A percentile compares a stretch with the other conserved stretches of the same genome.
Evolutionary conservation across 2,888 invertebrate species (phyloP).

Genomic region (Phalera bucephala): DNA sequence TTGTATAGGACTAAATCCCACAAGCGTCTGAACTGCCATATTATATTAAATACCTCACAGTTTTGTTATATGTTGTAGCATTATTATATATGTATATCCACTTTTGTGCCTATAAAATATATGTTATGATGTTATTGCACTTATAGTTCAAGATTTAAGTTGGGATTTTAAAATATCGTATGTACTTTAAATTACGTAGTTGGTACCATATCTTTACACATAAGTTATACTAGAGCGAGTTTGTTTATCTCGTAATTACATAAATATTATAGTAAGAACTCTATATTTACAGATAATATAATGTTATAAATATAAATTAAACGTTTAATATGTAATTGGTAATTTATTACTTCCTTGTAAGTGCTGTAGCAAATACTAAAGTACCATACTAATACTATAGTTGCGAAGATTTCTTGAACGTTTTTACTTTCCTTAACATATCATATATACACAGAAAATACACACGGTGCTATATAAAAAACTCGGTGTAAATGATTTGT

Average conservation of each 20-base stretch:
- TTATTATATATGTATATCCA: conserved; percentile 57
- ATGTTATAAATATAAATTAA: conserved; percentile 82
- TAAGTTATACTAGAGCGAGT: conserved; percentile 72
- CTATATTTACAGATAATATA: conserved; percentile 83
- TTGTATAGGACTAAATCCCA: no score
- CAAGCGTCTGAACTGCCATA: conserved; percentile 19
- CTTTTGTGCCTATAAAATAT: conserved; percentile 73
- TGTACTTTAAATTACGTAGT: conserved; percentile 62
- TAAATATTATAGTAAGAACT: conserved; percentile 74
- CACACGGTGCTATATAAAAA: no score
- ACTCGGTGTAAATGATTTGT: no score
- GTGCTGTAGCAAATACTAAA: no score
- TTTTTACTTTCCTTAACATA: no score
- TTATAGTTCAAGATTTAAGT: conserved; percentile 63
- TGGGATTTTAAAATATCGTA: conserved; percentile 64
- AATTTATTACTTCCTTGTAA: conserved; percentile 6
- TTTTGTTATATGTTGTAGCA: conserved; percentile 64
- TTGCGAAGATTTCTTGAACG: no score
- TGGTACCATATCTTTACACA: conserved; percentile 61
- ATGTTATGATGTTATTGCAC: conserved; percentile 70
- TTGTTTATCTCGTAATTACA: conserved; percentile 70
- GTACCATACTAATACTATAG: no score
- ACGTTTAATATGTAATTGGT: conserved; percentile 67
- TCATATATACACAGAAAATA: no score
- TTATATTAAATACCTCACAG: conserved; percentile 46